Evolutionary conservation across 2,888 invertebrate species (phyloP).

Genomic region (Hyposoter didymator): DNA sequence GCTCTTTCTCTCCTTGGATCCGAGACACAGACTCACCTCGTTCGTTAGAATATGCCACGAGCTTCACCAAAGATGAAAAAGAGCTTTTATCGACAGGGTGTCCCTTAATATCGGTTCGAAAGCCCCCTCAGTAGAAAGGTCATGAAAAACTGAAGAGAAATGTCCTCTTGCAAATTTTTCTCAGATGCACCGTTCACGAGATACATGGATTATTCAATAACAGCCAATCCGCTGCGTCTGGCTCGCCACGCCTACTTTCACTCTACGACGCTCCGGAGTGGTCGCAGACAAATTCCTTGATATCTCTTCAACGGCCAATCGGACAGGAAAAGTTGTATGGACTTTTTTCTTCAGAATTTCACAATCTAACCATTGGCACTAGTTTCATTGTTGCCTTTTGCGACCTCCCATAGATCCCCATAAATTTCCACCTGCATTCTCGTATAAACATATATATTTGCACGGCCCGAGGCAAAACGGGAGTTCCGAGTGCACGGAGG

Average conservation of each 20-base stretch:
- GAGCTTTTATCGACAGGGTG: constrained; percentile 8
- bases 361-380: not conserved
- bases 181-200: not conserved
- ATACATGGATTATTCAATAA: not conserved
- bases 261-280: not conserved
- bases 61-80: constrained; percentile 8
- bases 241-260: not conserved
- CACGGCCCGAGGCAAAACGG: constrained; percentile 47
- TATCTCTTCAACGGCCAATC: not conserved
- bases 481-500: constrained; percentile 36
- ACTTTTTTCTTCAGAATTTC: not conserved
- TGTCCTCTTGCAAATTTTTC: not conserved
- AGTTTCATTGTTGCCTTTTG: not conserved
- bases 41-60: constrained; percentile 62
- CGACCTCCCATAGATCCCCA: constrained; percentile 1
- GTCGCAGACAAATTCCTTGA: not conserved
- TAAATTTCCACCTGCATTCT: not conserved
- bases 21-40: constrained; percentile 60
- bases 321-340: not conserved
- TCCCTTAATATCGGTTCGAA: not conserved
- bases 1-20: constrained; percentile 62
- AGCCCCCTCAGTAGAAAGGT: not conserved
- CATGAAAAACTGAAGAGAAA: not conserved
- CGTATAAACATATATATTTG: constrained; percentile 1
- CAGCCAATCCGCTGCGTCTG: not conserved